phyloP scores from a whole-genome alignment of 1,140 invertebrate species.

The Episyrphus balteatus region DNA sequence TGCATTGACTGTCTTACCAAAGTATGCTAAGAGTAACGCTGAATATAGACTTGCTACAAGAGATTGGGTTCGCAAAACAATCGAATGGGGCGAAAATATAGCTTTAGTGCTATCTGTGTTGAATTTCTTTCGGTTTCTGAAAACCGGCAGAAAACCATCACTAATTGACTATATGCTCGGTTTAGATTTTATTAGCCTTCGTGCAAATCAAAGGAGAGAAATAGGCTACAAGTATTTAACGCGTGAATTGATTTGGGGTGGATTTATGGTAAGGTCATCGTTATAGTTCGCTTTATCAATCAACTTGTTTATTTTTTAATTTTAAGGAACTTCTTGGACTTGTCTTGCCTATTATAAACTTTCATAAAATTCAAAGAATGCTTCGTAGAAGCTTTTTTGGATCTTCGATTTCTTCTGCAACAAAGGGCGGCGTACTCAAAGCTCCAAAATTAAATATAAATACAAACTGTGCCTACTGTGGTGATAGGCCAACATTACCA shows the following conservation, averaged over 20 bases:
- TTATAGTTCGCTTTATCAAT: background rate
- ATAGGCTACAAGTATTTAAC: constrained; percentile 50
- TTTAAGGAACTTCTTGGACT: constrained; percentile 26
- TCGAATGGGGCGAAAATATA: constrained; percentile 41
- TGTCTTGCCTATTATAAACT: constrained; percentile 46
- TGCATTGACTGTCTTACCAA: constrained; percentile 40
- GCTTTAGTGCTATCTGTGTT: constrained; percentile 44
- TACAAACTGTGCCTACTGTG: constrained; percentile 45
- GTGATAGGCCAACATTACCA: constrained; percentile 44
- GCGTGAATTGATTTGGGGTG: constrained; percentile 53
- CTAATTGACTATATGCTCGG: constrained; percentile 45
- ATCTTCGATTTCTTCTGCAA: constrained; percentile 13
- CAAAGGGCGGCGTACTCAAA: constrained; percentile 2
- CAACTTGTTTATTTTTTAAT: background rate
- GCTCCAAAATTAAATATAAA: constrained; percentile 17
- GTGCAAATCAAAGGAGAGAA: constrained; percentile 39
- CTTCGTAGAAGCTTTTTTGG: constrained; percentile 20
- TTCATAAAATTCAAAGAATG: constrained; percentile 39
- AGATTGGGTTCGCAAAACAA: constrained; percentile 39
- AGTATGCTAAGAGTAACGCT: constrained; percentile 43
- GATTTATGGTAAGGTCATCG: constrained; percentile 47
- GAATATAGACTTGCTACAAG: constrained; percentile 39
- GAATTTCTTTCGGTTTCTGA: constrained; percentile 50
- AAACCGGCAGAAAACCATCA: constrained; percentile 48
- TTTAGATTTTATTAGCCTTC: constrained; percentile 39